Evolutionary conservation across 64 coral and sea anemone species (phyloP), one percentile per base, ranked within the genome.

Genomic region (Pachyseris speciosa): DNA sequence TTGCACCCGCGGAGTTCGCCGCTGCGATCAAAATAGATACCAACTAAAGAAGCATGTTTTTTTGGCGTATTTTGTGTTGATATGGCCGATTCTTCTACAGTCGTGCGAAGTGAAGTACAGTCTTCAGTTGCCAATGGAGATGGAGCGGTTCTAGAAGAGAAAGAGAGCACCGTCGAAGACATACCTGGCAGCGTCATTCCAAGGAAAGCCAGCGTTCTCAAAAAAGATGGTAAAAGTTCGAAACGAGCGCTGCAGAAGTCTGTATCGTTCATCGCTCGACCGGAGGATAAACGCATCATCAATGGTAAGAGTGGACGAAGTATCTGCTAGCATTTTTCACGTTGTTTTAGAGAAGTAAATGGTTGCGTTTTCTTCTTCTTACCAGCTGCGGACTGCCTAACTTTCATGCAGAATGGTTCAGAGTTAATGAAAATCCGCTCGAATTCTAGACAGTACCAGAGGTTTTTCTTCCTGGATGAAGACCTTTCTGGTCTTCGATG

Each of bases 361-460:
- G 55, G 83, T 93, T 66, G 69, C 24, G 78, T 90, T 87, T 37
- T 78, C 69, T 75, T 74, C 50, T 90, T 89, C 60, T 72, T 69
- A 10, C 33, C 53, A 99, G 97, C 97, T 61, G 90, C 86, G 40
- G 97, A 99, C 39, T 99, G 97, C 86, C 71, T 99, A 45, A 88
- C 90, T 9, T 95, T 95, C 31, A 99, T 99, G 89, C 97, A 94
- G 77, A 99, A 89, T 99, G 97, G 94, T 15, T 95, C 83, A 19
- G 97, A 99, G 75, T 86, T 99, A 31, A 95, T 95, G 89, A 99
- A 99, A 93, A 93, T 99, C 68, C 94, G 97, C 50, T 99, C 97
- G 19, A 95, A 95, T 47, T 98, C 93, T 7, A 27, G 96, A 64
- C 96, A 98, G 78, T 98, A 98, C 52, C 89, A 93, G 33, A 60